Evolutionary conservation across 2,113 vertebrate species (phyloP), one percentile per base, ranked within the genome.

Genomic region (Picathartes gymnocephalus): DNA sequence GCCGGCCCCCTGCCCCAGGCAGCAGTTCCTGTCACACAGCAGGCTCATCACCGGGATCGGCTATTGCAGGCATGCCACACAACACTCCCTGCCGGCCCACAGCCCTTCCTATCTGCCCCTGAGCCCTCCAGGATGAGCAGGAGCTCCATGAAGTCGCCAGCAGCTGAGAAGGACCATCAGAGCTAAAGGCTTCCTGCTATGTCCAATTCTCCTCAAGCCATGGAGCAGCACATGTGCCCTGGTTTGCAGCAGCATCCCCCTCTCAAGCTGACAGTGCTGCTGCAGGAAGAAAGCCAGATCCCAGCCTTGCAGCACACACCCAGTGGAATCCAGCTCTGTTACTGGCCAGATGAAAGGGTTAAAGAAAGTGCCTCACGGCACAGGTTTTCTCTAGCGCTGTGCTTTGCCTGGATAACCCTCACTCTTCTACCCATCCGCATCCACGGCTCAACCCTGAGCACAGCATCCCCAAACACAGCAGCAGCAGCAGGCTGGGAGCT

Each of bases 21-120:
- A 78, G 86, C 64, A 83, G 45, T 0, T 10, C 78, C 14, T 70
- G 72, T 60, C 79, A 93, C 71, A 53, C 47, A 69, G 69, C 69
- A 23, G 51, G 25, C 77, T 58, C 25, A 18, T 18, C 6, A 1
- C 30, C 0, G 4, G 19, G 15, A 79, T 6, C 3, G 3, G 44
- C 81, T 35, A 24, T 68, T 44, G 35, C 57, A 88, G 45, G 61
- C 73, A 42, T 15, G 39, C 65, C 25, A 25, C 7, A 25, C 57
- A 94, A 56, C 35, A 24, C 56, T 72, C 78, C 57, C 81, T 76
- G 89, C 39, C 76, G 71, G 70, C 30, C 57, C 42, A 13, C 19
- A 68, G 81, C 24, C 1, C 0, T 42, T 71, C 42, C 56, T 44
- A 60, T 22, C 79, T n/a, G 54, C 28, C 66, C 15, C 69, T 3